Conservation (phyloP, 2,113 vertebrate genomes). For the human (Homo sapiens) region GRCh38 chr1:41598501-41599000, state of each 20-base stretch:
- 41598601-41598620: not conserved
- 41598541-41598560: not conserved
- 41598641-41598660: not conserved
- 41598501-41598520: not conserved
- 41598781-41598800: not conserved
- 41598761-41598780: not conserved
- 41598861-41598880: too few species aligned
- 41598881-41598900: too few species aligned
- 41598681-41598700: not conserved
- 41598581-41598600: not conserved
- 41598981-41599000: too few species aligned
- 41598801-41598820: not conserved
- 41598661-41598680: not conserved
- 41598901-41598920: too few species aligned
- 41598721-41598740: not conserved
- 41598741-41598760: not conserved
- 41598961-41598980: rapidly evolving
- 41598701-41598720: not conserved
- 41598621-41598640: not conserved
- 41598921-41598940: too few species aligned
- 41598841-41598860: too few species aligned
- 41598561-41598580: not conserved
- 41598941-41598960: too few species aligned
- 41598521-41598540: not conserved
- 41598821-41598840: too few species aligned